Percentiles rank a stretch among this genome's conserved stretches.
Conservation (phyloP, 2,113 vertebrate species). For the Bufo gargarizans region DNA sequence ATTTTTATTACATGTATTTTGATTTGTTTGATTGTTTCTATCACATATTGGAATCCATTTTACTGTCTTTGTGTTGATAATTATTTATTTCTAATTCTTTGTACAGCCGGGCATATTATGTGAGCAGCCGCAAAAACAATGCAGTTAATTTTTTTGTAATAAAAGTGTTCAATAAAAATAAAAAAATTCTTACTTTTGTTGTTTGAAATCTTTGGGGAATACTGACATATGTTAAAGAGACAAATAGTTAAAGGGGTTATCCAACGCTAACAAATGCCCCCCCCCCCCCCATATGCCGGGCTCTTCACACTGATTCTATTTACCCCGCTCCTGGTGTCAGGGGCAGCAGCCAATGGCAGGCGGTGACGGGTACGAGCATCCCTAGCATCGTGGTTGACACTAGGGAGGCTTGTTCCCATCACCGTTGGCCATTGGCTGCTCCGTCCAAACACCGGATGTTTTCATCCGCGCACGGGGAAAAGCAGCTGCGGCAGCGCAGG, state of each 20-base stretch:
- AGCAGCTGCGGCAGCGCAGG: too few relatives aligned
- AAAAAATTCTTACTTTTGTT: not conserved
- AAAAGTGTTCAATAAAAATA: not conserved
- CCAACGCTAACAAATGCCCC: too few relatives aligned
- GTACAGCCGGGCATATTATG: slow-evolving; percentile 9
- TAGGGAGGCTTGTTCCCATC: too few relatives aligned
- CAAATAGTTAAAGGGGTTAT: not conserved
- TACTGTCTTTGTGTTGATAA: not conserved
- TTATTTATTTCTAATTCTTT: not conserved
- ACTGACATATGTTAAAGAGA: not conserved
- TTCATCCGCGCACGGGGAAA: too few relatives aligned
- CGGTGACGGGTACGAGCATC: too few relatives aligned
- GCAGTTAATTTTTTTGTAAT: not conserved
- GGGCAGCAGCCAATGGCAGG: too few relatives aligned
- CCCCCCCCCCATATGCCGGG: too few relatives aligned
- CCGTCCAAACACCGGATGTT: too few relatives aligned
- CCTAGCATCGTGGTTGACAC: too few relatives aligned
- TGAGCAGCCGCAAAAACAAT: not conserved
- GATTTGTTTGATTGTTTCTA: not conserved
- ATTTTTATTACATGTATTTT: not conserved
- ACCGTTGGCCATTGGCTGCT: too few relatives aligned
- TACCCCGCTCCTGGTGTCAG: too few relatives aligned
- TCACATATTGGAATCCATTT: not conserved
- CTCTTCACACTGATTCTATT: too few relatives aligned
- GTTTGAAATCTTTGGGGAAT: not conserved